Base-by-base conservation (phyloP, 2,888 invertebrate genomes). In the Altica lythri region DNA sequence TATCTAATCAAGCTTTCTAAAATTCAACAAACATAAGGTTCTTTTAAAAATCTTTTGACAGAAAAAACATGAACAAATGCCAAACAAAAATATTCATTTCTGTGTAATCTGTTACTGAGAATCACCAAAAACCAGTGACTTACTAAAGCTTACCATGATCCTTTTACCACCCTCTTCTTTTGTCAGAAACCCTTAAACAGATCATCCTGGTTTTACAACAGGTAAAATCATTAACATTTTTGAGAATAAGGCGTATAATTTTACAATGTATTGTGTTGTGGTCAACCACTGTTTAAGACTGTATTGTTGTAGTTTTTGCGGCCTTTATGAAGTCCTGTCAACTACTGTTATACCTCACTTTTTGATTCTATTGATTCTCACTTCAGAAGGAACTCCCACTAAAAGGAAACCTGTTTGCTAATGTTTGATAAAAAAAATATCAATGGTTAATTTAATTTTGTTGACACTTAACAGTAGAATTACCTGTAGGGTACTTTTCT, bases 191-290 rank as follows among this genome's bases (percentile, higher is more conserved):
- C 42, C 40, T 49, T 53, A 58, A 56, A 56, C 56, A 55, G 61
- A 61, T 61, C 61, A 61, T 58, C 61, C 56, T 51, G 54, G 34
- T 59, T 58, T 61, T 59, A 59, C 61, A 52, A 55, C 59, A 61
- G 61, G 61, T 61, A 61, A 59, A 56, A 55, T 56, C 55, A 61
- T 61, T 60, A 57, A 53, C 60, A 60, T 57, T 57, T 55, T 59
- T 40, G 19, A 45, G 60, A 57, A 55, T 54, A 45, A 56, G 47
- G 46, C 59, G 60, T 62, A 61, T 57, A 57, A 63, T 57, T 57
- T 55, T 52, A 47, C 44, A 44, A 38, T 34, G 48, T 12, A 48
- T 46, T 46, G 32, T 46, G 32, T 22, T 34, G 30, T 34, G 45
- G 18, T 14, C 19, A 16, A 35, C 9, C 46, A 37, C 46, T 46